These are phyloP conservation scores for Heterochromis multidens DNA, from an alignment of 2,113 vertebrate species.

Conservation along the genomic window DNA sequence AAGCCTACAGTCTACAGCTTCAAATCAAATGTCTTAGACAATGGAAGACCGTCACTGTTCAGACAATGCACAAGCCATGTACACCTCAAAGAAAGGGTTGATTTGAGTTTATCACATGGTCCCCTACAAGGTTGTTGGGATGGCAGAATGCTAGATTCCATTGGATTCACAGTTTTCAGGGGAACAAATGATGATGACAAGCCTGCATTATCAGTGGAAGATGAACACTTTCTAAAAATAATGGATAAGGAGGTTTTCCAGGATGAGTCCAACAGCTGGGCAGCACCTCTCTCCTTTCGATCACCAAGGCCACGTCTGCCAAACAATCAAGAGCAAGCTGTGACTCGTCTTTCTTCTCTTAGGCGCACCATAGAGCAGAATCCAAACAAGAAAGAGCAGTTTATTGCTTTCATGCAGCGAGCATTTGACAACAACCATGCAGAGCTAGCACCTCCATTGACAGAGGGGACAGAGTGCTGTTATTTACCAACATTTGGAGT, in stretches of 20 bases:
- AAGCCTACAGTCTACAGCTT: neutral
- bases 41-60: neutral
- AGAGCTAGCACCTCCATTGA: neutral
- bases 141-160: neutral
- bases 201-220: neutral
- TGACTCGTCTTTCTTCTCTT: neutral
- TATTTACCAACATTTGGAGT: neutral
- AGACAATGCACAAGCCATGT: neutral
- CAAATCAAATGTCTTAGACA: neutral
- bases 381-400: neutral
- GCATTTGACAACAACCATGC: neutral
- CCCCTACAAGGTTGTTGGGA: neutral
- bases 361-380: neutral
- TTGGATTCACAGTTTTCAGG: neutral
- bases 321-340: neutral
- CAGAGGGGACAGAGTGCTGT: neutral
- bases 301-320: neutral
- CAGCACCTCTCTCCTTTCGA: neutral
- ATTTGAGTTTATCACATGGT: neutral
- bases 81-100: neutral
- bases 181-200: neutral
- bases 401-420: neutral
- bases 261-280: neutral
- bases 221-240: neutral
- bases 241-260: neutral